These are phyloP conservation scores for Columba livia DNA, from an alignment of 2,113 vertebrate genomes.

Conservation along the genomic window DNA sequence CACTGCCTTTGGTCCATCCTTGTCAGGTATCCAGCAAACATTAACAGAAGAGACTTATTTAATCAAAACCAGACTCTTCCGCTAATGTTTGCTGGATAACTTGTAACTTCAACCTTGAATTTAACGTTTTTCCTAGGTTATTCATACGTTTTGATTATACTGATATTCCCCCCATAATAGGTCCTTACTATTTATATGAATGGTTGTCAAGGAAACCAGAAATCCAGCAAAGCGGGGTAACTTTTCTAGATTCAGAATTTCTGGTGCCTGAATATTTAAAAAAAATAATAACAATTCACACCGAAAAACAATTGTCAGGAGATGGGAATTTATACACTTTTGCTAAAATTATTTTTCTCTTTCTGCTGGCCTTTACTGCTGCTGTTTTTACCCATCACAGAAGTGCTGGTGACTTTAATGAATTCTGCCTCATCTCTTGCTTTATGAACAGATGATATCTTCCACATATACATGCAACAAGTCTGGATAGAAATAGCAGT, in stretches of 20 bases:
- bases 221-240: slow-evolving; percentile 6
- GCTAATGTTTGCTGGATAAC: neutral
- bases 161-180: neutral
- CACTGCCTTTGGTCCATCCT: neutral
- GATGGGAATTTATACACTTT: neutral
- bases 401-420: slow-evolving; percentile 1
- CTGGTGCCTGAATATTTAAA: neutral
- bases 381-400: slow-evolving; percentile 5
- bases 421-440: slow-evolving; percentile 33
- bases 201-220: slow-evolving; percentile 70
- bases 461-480: slow-evolving; percentile 22
- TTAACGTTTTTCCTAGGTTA: neutral
- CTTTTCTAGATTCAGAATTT: slow-evolving; percentile 30
- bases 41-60: neutral
- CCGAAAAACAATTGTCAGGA: neutral
- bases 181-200: slow-evolving; percentile 55
- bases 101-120: slow-evolving; percentile 31
- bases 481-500: slow-evolving; percentile 15
- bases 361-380: neutral
- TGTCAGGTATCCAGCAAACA: neutral
- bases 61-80: slow-evolving; percentile 6
- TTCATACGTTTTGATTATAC: neutral
- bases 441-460: slow-evolving; percentile 50
- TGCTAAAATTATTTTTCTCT: slow-evolving; percentile 7
- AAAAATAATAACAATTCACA: neutral